Evolutionary conservation across 1,140 invertebrate genomes (phyloP).

Genomic region (Caenorhabditis brenneri): DNA sequence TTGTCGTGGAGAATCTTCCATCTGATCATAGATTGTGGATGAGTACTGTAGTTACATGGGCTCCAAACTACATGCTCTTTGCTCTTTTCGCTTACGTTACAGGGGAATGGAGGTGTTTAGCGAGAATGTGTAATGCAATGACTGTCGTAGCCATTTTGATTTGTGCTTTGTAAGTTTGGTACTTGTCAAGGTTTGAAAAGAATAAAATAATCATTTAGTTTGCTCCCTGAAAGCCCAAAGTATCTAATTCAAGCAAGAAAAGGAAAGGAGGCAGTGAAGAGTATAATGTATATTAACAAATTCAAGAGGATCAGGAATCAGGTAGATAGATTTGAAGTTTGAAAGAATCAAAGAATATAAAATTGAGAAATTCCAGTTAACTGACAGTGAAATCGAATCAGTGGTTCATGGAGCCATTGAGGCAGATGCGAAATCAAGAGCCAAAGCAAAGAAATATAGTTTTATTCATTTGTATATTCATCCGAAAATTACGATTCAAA

Average conservation of each 20-base stretch:
- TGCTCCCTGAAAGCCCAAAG: slow-evolving; percentile 47
- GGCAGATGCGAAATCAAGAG: not conserved
- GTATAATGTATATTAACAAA: slow-evolving; percentile 45
- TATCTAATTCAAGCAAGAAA: slow-evolving; percentile 41
- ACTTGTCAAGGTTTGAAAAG: not conserved
- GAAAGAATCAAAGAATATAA: not conserved
- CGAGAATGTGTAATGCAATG: slow-evolving; percentile 13
- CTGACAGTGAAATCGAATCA: slow-evolving; percentile 16
- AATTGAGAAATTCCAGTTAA: not conserved
- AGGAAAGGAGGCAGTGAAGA: slow-evolving; percentile 6
- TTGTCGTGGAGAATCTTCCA: slow-evolving; percentile 47
- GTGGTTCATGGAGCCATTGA: slow-evolving; percentile 33
- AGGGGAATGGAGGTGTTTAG: slow-evolving; percentile 42
- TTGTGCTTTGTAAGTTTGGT: slow-evolving; percentile 44
- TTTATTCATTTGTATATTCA: slow-evolving; percentile 46
- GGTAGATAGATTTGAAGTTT: not conserved
- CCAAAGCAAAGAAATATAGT: slow-evolving; percentile 48
- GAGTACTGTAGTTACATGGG: slow-evolving; percentile 50
- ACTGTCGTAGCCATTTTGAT: slow-evolving; percentile 34
- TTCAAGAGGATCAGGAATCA: slow-evolving; percentile 34
- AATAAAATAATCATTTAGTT: not conserved
- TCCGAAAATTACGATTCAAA: slow-evolving; percentile 8
- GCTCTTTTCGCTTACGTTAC: slow-evolving; percentile 43
- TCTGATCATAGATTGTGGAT: slow-evolving; percentile 48
- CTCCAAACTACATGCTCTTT: slow-evolving; percentile 54